phyloP scores from a whole-genome alignment of 2,113 vertebrate genomes.

The Thalassarche chlororhynchos region DNA sequence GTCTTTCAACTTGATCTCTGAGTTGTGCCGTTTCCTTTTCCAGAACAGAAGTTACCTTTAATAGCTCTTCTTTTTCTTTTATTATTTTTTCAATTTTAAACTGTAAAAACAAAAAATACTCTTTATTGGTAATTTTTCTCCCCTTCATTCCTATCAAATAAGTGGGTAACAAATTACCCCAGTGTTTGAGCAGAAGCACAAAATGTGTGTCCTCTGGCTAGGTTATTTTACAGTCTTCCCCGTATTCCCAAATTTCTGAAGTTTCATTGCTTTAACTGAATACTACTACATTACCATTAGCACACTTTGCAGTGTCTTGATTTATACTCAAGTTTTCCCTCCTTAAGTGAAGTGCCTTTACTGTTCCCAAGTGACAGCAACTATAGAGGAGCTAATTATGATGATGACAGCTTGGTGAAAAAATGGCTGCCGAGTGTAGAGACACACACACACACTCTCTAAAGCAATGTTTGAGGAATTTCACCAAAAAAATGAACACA shows the following conservation, averaged over 20 bases:
- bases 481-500: not conserved
- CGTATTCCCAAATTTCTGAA: not conserved
- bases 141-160: not conserved
- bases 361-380: not conserved
- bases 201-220: not conserved
- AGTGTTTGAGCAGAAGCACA: not conserved
- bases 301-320: not conserved
- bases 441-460: not conserved
- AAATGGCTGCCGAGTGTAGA: not conserved
- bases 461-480: not conserved
- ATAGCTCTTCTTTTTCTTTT: slow-evolving; percentile 91
- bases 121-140: not conserved
- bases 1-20: slow-evolving; percentile 82
- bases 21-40: slow-evolving; percentile 88
- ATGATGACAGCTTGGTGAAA: not conserved
- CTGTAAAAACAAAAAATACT: slow-evolving; percentile 66
- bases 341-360: not conserved
- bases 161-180: not conserved
- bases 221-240: not conserved
- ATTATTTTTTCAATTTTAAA: slow-evolving; percentile 94
- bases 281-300: not conserved
- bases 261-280: not conserved
- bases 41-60: slow-evolving; percentile 82
- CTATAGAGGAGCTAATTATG: not conserved
- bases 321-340: not conserved